These are phyloP conservation scores for Temnothorax curvispinosus DNA, from an alignment of 1,140 invertebrate genomes.

Conservation along the genomic window DNA sequence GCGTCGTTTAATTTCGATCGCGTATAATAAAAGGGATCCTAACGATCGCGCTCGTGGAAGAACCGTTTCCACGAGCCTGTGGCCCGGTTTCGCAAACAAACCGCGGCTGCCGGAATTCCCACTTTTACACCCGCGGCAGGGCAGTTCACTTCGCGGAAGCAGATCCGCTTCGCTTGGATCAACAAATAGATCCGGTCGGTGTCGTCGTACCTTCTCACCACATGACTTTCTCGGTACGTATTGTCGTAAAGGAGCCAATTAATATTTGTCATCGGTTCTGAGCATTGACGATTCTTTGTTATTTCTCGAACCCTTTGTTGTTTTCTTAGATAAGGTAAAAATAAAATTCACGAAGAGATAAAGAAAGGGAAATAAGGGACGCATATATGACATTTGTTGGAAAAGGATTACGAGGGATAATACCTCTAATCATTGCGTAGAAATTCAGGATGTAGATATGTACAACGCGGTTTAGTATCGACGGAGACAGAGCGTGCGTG, in stretches of 20 bases:
- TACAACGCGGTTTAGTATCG: constrained; percentile 44
- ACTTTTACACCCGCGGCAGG: constrained; percentile 75
- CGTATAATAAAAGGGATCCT: constrained; percentile 72
- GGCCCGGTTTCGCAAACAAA: constrained; percentile 73
- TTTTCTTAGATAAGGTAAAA: not conserved
- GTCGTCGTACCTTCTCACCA: constrained; percentile 51
- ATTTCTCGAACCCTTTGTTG: too few species aligned
- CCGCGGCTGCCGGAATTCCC: constrained; percentile 68
- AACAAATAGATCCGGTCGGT: constrained; percentile 69
- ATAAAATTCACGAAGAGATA: not conserved
- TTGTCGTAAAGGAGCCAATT: constrained; percentile 19
- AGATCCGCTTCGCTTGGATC: constrained; percentile 67
- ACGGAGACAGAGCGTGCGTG: not conserved
- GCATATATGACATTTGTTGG: not conserved
- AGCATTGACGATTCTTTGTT: not conserved
- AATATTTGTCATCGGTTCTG: not conserved
- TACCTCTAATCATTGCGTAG: not conserved
- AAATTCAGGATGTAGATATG: constrained; percentile 36
- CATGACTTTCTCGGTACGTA: constrained; percentile 12
- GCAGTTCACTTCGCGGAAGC: constrained; percentile 77
- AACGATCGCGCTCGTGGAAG: constrained; percentile 66
- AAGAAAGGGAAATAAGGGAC: not conserved
- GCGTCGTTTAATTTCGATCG: constrained; percentile 59
- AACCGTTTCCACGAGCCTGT: constrained; percentile 69
- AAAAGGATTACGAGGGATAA: not conserved